Conservation (phyloP, 1,140 invertebrate genomes). For the Drosophila miranda region DNA sequence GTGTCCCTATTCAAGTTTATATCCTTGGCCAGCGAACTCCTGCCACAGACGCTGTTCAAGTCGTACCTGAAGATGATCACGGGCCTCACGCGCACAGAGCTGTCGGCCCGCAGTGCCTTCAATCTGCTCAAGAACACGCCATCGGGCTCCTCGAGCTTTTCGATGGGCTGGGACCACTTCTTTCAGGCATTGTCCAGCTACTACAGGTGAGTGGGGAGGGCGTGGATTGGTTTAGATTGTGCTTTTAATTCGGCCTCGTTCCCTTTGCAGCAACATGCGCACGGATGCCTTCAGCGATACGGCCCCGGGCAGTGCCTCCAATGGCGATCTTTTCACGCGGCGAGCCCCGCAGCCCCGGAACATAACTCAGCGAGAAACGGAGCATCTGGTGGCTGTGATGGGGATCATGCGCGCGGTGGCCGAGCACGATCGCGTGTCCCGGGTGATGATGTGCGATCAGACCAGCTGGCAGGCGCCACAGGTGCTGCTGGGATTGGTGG, state of each 20-base stretch:
- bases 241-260: too few species aligned
- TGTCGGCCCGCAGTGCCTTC: constrained; percentile 91
- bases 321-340: too few species aligned
- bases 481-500: constrained; percentile 91
- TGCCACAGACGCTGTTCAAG: constrained; percentile 93
- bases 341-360: constrained; percentile 82
- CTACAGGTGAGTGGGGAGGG: constrained; percentile 83
- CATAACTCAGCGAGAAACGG: constrained; percentile 93
- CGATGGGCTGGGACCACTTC: constrained; percentile 94
- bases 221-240: too few species aligned
- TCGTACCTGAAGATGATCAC: constrained; percentile 94
- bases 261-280: constrained; percentile 82
- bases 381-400: constrained; percentile 92
- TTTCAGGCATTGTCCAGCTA: constrained; percentile 92
- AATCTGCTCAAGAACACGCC: constrained; percentile 89
- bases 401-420: constrained; percentile 90
- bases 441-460: constrained; percentile 92
- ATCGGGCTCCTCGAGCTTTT: constrained; percentile 83
- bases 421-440: constrained; percentile 89
- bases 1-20: constrained; percentile 96
- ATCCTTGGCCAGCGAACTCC: constrained; percentile 91
- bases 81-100: constrained; percentile 89
- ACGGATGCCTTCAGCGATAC: constrained; percentile 84
- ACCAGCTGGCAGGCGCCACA: constrained; percentile 92
- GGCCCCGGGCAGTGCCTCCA: constrained; percentile 82